A percentile compares a stretch with the other conserved stretches of the same genome.
phyloP scores from a whole-genome alignment of 1,140 invertebrate species.

The Conus betulinus region DNA sequence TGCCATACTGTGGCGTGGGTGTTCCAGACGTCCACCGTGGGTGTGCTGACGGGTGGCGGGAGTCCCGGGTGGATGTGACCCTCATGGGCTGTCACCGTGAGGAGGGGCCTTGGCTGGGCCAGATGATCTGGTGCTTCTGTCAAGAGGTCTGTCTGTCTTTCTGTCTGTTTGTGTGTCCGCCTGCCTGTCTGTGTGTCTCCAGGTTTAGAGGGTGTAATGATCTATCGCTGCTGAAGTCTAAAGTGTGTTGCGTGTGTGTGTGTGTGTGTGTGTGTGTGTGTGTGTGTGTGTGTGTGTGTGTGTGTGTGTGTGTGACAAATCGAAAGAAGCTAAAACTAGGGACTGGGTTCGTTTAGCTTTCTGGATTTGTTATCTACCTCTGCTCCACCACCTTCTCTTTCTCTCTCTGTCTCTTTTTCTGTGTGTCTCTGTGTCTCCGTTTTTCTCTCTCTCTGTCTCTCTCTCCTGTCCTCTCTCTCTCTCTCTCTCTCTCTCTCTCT shows the following conservation, averaged over 20 bases:
- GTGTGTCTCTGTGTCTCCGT: no score
- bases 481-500: no score
- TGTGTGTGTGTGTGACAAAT: neutral
- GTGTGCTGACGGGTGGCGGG: slow-evolving; percentile 56
- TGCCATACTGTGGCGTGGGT: no score
- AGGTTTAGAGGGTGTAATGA: neutral
- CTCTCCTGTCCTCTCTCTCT: no score
- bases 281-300: neutral
- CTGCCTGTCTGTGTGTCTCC: neutral
- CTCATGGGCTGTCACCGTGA: slow-evolving; percentile 51
- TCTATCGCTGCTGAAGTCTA: no score
- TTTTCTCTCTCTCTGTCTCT: no score
- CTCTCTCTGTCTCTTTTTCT: no score
- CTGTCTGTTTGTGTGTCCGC: neutral
- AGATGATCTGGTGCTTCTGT: slow-evolving; percentile 51
- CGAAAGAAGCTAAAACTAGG: no score
- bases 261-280: neutral
- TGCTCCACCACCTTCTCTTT: no score
- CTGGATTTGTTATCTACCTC: no score
- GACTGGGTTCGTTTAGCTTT: no score
- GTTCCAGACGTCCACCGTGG: slow-evolving; percentile 50
- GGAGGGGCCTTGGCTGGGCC: slow-evolving; percentile 42
- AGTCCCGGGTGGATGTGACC: slow-evolving; percentile 45
- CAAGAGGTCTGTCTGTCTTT: slow-evolving; percentile 21
- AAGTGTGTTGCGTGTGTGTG: neutral